phyloP scores from a whole-genome alignment of 2,113 vertebrate species.

The Myiozetetes cayanensis region DNA sequence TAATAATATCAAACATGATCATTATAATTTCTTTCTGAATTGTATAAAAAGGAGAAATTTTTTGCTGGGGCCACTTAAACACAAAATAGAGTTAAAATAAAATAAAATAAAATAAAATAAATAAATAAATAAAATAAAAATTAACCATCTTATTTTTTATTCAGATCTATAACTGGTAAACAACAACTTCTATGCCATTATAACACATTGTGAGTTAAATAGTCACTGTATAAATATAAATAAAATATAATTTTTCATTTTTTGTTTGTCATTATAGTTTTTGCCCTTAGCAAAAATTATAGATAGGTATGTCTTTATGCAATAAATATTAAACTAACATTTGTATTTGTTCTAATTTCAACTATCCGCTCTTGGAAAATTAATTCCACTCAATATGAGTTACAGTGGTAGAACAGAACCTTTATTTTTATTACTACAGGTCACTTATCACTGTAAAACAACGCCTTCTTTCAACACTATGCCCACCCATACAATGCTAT shows the following conservation, averaged over 20 bases:
- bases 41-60: neutral
- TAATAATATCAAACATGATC: neutral
- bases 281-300: neutral
- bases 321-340: neutral
- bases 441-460: neutral
- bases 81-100: neutral
- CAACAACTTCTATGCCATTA: neutral
- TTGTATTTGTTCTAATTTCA: neutral
- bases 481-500: neutral
- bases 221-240: neutral
- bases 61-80: neutral
- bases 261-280: neutral
- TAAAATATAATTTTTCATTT: neutral
- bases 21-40: neutral
- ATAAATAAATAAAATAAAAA: slow-evolving; percentile 50
- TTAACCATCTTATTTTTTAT: slow-evolving; percentile 27
- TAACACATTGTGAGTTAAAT: neutral
- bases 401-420: neutral
- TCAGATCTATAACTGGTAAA: neutral
- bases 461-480: neutral
- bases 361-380: neutral
- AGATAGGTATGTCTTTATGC: neutral
- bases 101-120: neutral
- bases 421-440: neutral
- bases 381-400: neutral